Base-by-base conservation (phyloP, 2,888 invertebrate species). In the Smittia aterrima region DNA sequence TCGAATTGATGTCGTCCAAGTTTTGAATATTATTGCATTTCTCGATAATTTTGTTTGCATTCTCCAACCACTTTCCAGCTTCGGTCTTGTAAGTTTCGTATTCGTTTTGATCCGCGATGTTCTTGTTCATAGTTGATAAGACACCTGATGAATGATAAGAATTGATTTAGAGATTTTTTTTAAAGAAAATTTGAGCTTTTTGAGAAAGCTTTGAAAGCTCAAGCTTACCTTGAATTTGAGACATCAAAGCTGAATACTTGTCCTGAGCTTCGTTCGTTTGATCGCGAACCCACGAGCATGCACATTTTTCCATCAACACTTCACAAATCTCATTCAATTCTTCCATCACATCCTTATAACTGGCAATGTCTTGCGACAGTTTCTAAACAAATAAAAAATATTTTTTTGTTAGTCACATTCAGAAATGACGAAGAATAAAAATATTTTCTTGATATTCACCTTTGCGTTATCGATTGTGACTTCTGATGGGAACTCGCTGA, bases 31-130 rank as follows among this genome's bases (percentile, higher is more conserved):
- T 92, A 75, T 90, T 87, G 78, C 95, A 95, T 77, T 92, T 91
- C 79, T 92, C 90, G 0, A 97, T 88, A 2, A 91, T 90, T 32
- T 92, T 91, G 77, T 92, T 91, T 27, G 93, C 92, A 41, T 89
- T 87, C 75, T 89, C 88, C 25, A 95, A 84, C 96, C 96, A 97
- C 75, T 88, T 87, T 77, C 92, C 90, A 78, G 96, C 86, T 78
- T 93, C 91, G 75, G 89, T 87, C 79, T 94, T 93, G 18, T 93
- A 92, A 78, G 93, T 93, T 6, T 93, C 86, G 81, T 96, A 95
- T 80, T 96, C 95, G 0, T 93, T 93, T 79, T 95, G 95, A 81
- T 96, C 95, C 0, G 93, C 92, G 0, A 96, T 84, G 81, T 93
- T 94, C 84, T 95, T 94, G 80, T 96, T 95, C 11, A 95, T 90